Base-by-base conservation (phyloP, 2,113 vertebrate species). In the Pholis gunnellus region DNA sequence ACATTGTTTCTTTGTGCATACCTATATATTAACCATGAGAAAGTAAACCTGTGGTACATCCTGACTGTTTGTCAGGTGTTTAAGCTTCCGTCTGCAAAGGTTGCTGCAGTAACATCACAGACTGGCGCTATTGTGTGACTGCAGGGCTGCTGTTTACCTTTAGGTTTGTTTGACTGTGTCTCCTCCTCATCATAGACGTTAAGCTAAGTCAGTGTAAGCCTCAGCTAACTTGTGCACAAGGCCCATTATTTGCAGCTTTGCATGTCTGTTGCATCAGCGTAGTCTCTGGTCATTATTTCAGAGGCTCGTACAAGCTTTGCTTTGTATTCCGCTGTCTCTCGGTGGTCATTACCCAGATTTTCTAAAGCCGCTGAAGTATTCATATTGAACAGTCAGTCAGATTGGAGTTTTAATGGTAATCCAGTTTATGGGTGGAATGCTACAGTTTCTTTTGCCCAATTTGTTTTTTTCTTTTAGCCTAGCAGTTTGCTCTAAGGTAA, bases 271-370 rank as follows among this genome's bases (percentile, higher is more conserved):
- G 46, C 59, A 50, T 75, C 74, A 59, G 44, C 82, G 64, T 17
- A 36, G 56, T 44, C 36, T 84, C 73, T 69, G 68, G 11, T 34
- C 57, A 69, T 79, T 72, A 60, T 81, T 63, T 57, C 66, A 22
- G 42, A 46, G 61, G 11, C 18, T 75, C 17, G 5, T 50, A 64
- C 52, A 72, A 74, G 73, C 72, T 61, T 50, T 54, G 36, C 42
- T 86, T 83, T 81, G 75, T 84, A 22, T 72, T 52, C 44, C 72
- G 61, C 8, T 2, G 34, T 72, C 44, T 77, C 42, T 61, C 61
- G 5, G 59, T 64, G 75, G 64, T 84, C 74, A 79, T 89, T 89
- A 85, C 66, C 69, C 29, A 59, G 72, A 89, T 87, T 81, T 87
- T 25, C 14, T 13, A 72, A 80, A 56, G 50, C 2, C n/a, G 65